Conservation (phyloP, 2,113 vertebrate species). For the Plectropomus leopardus region DNA sequence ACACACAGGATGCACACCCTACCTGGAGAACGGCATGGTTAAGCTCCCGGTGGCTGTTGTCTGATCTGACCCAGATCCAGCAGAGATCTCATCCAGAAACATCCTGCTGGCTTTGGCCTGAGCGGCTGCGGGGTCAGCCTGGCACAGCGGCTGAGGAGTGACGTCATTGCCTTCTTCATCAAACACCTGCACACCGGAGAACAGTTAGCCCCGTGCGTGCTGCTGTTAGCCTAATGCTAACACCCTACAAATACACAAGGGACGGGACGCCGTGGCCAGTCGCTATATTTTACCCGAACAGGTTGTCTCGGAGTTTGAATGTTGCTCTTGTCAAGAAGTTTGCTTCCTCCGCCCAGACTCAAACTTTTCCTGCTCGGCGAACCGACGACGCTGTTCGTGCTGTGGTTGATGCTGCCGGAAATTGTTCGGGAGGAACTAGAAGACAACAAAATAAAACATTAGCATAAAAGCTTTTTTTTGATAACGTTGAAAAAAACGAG, state of each 20-base stretch:
- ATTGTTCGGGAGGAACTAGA: constrained; percentile 25
- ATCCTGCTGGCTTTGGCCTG: constrained; percentile 79
- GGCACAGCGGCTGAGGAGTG: constrained; percentile 89
- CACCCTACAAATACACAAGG: not conserved
- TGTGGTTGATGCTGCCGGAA: constrained; percentile 7
- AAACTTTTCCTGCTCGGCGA: constrained; percentile 28
- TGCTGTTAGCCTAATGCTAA: not conserved
- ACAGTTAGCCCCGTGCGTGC: not conserved
- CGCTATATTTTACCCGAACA: constrained; percentile 30
- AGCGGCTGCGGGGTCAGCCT: constrained; percentile 70
- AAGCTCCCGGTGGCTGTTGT: constrained; percentile 77
- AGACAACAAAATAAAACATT: not conserved
- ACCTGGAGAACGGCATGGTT: constrained; percentile 86
- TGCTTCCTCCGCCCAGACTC: constrained; percentile 39
- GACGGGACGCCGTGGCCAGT: not conserved
- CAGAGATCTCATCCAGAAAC: constrained; percentile 78
- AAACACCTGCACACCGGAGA: constrained; percentile 85
- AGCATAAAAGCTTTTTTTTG: not conserved
- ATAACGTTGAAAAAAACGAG: not conserved
- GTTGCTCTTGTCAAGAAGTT: constrained; percentile 49
- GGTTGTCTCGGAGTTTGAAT: constrained; percentile 15
- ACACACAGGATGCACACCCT: not conserved
- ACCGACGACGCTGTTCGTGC: not conserved
- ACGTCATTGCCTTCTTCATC: constrained; percentile 88
- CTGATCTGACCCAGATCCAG: constrained; percentile 78